Conservation (phyloP, 2,113 vertebrate species). For the Otus sunia region DNA sequence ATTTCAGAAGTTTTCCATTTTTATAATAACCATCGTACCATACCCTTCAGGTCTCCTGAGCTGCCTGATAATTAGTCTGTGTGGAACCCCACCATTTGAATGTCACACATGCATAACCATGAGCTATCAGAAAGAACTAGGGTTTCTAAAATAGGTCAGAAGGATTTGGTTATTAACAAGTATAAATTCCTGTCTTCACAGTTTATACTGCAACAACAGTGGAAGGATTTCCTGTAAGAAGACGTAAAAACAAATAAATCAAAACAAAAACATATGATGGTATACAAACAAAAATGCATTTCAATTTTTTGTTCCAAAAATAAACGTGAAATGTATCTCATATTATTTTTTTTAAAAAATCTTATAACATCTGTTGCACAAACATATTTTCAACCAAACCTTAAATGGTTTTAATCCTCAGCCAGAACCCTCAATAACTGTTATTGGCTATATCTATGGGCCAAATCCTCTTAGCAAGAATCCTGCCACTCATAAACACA, state of each 20-base stretch:
- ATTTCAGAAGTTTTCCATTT: background rate
- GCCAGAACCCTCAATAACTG: background rate
- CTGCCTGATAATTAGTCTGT: background rate
- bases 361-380: background rate
- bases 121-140: background rate
- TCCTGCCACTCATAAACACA: fast-evolving
- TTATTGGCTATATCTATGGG: background rate
- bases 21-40: background rate
- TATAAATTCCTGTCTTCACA: background rate
- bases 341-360: background rate
- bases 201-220: background rate
- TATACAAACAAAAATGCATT: background rate
- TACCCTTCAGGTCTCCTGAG: background rate
- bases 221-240: background rate
- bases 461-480: background rate
- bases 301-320: background rate
- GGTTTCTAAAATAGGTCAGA: background rate
- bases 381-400: background rate
- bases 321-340: background rate
- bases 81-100: background rate
- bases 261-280: background rate
- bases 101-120: background rate
- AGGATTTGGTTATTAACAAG: background rate
- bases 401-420: background rate
- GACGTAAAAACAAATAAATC: background rate